Conservation (phyloP, 2,797 vertebrate genomes). For the Dryobates pubescens region DNA sequence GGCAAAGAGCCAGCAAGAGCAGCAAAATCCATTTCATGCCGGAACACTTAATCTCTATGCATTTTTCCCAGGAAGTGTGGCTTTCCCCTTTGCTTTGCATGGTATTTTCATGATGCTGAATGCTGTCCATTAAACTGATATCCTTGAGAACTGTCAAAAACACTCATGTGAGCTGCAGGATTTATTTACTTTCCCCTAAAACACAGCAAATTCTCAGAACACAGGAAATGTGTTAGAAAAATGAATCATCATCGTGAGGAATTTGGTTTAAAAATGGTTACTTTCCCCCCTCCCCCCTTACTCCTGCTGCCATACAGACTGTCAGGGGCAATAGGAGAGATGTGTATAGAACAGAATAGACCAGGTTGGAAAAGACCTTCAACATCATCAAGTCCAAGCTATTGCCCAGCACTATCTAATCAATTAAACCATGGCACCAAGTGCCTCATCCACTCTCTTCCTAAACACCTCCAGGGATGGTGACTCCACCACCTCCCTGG, state of each 20-base stretch:
- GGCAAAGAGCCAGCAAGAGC: constrained; percentile 65
- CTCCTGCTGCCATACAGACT: background rate
- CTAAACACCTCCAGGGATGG: no score
- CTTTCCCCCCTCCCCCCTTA: background rate
- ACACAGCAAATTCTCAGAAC: background rate
- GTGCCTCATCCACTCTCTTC: no score
- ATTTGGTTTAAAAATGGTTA: background rate
- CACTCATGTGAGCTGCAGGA: constrained; percentile 29
- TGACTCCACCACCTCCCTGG: no score
- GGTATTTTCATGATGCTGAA: constrained; percentile 22
- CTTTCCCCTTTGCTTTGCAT: constrained; percentile 20
- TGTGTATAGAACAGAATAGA: background rate
- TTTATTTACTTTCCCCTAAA: constrained; percentile 63
- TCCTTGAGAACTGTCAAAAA: constrained; percentile 64
- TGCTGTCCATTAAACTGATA: constrained; percentile 37
- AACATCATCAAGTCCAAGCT: no score
- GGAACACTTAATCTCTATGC: constrained; percentile 49
- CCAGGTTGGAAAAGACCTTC: no score
- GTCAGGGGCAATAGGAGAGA: background rate
- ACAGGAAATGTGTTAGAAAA: constrained; percentile 16
- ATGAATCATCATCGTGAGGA: background rate
- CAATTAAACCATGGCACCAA: no score
- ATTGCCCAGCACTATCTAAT: no score
- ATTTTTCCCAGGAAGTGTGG: constrained; percentile 46
- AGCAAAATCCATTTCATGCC: constrained; percentile 55